phyloP scores from a whole-genome alignment of 2,888 invertebrate species.

The Candidula unifasciata region DNA sequence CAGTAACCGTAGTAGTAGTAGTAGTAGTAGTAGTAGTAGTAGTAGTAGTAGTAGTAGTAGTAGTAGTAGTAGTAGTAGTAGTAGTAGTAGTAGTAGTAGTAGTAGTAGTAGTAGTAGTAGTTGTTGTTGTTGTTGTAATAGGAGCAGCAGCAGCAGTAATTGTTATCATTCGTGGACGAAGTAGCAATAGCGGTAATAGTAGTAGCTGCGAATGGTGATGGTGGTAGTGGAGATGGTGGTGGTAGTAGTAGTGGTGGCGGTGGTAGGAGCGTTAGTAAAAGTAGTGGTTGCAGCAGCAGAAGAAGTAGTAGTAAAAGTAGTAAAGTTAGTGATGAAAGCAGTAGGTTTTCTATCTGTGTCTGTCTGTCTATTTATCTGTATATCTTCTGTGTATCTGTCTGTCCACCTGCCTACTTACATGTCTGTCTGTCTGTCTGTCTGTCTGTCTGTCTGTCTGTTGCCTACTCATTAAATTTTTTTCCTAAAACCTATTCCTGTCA shows the following conservation, averaged over 20 bases:
- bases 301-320: neutral
- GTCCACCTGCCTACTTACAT: no score
- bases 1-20: neutral
- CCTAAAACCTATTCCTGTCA: no score
- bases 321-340: no score
- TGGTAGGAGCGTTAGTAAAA: neutral
- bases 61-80: conserved; percentile 53
- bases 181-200: conserved; percentile 10
- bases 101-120: conserved; percentile 52
- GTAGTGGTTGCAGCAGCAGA: neutral
- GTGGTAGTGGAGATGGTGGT: neutral
- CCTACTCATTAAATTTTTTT: no score
- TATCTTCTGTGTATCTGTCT: no score
- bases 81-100: conserved; percentile 44
- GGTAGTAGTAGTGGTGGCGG: neutral
- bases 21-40: conserved; percentile 15
- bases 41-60: conserved; percentile 52
- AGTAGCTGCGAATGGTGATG: neutral
- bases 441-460: no score
- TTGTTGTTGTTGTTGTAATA: conserved; percentile 48
- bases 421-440: no score
- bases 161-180: conserved; percentile 32
- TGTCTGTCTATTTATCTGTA: no score
- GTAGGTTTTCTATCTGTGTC: no score
- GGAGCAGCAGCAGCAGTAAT: conserved; percentile 49